Percentiles rank a stretch among this genome's conserved stretches.
Evolutionary conservation across 1,140 invertebrate species (phyloP).

Genomic region (Melitaea cinxia): DNA sequence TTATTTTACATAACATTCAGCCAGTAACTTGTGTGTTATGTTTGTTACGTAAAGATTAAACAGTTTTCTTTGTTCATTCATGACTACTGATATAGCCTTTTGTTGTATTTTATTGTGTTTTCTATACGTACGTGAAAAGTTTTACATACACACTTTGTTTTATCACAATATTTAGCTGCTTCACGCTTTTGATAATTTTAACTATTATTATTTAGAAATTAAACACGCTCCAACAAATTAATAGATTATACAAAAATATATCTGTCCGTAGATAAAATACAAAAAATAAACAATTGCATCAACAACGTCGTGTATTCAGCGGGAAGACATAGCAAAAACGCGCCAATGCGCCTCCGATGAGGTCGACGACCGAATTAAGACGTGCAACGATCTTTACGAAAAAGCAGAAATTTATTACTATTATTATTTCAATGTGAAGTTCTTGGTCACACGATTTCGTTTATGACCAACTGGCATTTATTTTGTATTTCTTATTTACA

Average conservation of each 20-base stretch:
- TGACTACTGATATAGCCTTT: neutral
- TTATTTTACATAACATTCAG: neutral
- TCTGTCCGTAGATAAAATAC: neutral
- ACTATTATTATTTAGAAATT: neutral
- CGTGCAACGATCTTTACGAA: conserved; percentile 30
- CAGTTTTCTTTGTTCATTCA: conserved; percentile 4
- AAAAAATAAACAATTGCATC: conserved; percentile 9
- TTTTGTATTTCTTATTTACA: neutral
- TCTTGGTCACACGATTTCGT: neutral
- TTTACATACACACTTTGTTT: too few species aligned
- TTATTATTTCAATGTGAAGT: conserved; percentile 10
- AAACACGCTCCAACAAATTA: neutral
- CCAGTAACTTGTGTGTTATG: neutral
- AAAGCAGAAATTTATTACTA: conserved; percentile 26
- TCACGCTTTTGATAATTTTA: too few species aligned
- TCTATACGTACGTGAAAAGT: neutral
- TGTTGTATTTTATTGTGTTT: neutral
- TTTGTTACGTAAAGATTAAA: neutral
- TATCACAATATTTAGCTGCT: too few species aligned
- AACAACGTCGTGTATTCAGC: conserved; percentile 14
- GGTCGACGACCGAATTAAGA: conserved; percentile 35
- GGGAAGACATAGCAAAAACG: conserved; percentile 30
- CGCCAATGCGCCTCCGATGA: conserved; percentile 16
- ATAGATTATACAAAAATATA: neutral
- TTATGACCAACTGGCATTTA: neutral